These are phyloP conservation scores for Gasterosteus aculeatus DNA, from an alignment of 2,113 vertebrate genomes.

Conservation along the genomic window DNA sequence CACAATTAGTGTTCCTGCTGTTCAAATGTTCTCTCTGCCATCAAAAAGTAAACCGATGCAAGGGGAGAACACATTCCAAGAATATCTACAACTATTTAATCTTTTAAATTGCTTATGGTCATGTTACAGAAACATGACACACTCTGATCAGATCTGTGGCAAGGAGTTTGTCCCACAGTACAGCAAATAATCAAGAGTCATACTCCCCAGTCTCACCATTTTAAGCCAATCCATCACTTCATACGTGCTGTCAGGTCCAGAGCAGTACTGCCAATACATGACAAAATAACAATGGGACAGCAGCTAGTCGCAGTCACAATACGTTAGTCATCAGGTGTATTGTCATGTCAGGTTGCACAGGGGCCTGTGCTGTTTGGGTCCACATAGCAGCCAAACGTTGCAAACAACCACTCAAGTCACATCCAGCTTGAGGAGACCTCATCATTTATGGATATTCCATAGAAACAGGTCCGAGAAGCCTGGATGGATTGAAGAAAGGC, in stretches of 20 bases:
- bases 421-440: background rate
- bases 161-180: conserved; percentile 43
- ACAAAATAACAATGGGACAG: conserved; percentile 60
- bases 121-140: conserved; percentile 21
- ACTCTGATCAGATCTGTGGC: conserved; percentile 43
- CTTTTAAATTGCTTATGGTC: conserved; percentile 29
- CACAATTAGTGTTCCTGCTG: conserved; percentile 9
- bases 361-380: conserved; percentile 21
- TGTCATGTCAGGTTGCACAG: conserved; percentile 36
- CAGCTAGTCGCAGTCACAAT: conserved; percentile 28
- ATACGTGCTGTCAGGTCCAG: conserved; percentile 17
- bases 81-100: conserved; percentile 37
- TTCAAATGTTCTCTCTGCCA: conserved; percentile 28
- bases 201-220: conserved; percentile 48
- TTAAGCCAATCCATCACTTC: conserved; percentile 61
- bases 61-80: conserved; percentile 45
- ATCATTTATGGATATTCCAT: conserved; percentile 11
- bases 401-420: conserved; percentile 17
- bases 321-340: conserved; percentile 33
- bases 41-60: conserved; percentile 58
- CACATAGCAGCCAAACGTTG: background rate
- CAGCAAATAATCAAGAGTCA: conserved; percentile 53
- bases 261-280: conserved; percentile 43
- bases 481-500: conserved; percentile 17
- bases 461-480: conserved; percentile 13